These are phyloP conservation scores for Hydrotaea cyrtoneurina DNA, from an alignment of 2,888 invertebrate genomes.

Conservation along the genomic window DNA sequence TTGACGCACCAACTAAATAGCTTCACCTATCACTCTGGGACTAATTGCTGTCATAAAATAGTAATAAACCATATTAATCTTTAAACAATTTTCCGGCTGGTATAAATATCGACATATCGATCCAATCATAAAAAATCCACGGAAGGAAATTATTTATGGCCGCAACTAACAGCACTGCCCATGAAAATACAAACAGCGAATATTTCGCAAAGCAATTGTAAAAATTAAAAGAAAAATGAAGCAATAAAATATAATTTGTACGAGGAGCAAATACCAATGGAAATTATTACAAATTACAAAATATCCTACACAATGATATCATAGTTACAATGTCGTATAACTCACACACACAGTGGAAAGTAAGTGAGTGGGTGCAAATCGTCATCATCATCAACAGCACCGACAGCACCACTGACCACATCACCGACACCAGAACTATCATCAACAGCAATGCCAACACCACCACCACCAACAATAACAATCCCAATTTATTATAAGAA, in stretches of 20 bases:
- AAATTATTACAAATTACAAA: background rate
- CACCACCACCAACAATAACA: slow-evolving; percentile 8
- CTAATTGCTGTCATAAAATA: too few relatives aligned
- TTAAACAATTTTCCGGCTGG: background rate
- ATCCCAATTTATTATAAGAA: slow-evolving; percentile 23
- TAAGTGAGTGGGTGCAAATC: too few relatives aligned
- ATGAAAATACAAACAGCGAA: background rate
- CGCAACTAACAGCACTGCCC: background rate
- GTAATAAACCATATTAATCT: background rate
- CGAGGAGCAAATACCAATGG: background rate
- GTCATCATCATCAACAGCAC: too few relatives aligned
- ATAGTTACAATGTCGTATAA: background rate
- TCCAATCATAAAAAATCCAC: background rate
- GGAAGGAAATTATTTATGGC: background rate
- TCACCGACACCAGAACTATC: background rate
- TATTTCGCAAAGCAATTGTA: background rate
- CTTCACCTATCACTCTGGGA: too few relatives aligned
- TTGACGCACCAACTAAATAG: too few relatives aligned
- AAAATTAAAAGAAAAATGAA: background rate
- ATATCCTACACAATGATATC: background rate
- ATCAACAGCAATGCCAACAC: background rate
- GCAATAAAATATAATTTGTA: slow-evolving; percentile 1
- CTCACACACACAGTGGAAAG: background rate
- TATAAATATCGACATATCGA: background rate
- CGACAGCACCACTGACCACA: slow-evolving; percentile 10